A percentile compares a stretch with the other conserved stretches of the same genome.
phyloP scores from a whole-genome alignment of 2,888 invertebrate species.

The Scaptodrosophila latifasciaeformis region DNA sequence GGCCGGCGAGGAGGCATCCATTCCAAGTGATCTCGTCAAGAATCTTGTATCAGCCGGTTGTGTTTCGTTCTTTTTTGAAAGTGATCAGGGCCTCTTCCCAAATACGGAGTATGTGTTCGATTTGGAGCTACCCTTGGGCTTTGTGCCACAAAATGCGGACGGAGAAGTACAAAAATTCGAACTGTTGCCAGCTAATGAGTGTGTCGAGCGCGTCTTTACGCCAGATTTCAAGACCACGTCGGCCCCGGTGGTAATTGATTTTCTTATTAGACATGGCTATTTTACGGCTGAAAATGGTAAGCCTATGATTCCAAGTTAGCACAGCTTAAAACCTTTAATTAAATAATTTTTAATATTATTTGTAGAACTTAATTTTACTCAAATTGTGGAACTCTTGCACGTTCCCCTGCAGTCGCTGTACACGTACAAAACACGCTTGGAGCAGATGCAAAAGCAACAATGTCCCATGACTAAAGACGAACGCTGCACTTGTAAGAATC shows the following conservation, averaged over 20 bases:
- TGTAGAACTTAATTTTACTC: conserved; percentile 88
- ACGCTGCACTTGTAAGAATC: conserved; percentile 39
- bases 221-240: conserved; percentile 95
- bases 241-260: conserved; percentile 92
- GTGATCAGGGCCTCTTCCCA: conserved; percentile 93
- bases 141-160: conserved; percentile 93
- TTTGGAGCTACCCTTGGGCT: conserved; percentile 91
- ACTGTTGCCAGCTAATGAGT: conserved; percentile 87
- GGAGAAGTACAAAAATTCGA: conserved; percentile 96
- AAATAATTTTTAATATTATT: conserved; percentile 44
- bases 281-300: conserved; percentile 92
- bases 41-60: conserved; percentile 75
- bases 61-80: conserved; percentile 87
- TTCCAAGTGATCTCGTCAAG: conserved; percentile 85
- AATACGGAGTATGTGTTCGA: conserved; percentile 97
- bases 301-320: conserved; percentile 23
- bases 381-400: conserved; percentile 89
- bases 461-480: conserved; percentile 36
- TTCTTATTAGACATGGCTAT: conserved; percentile 92
- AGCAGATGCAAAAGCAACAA: conserved; percentile 53
- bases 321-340: background rate
- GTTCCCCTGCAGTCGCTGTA: conserved; percentile 91
- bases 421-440: conserved; percentile 74
- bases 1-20: conserved; percentile 94
- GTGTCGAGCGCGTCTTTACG: conserved; percentile 86